Conservation (phyloP, 2,113 vertebrate species). For the Illadopsis cleaveri region DNA sequence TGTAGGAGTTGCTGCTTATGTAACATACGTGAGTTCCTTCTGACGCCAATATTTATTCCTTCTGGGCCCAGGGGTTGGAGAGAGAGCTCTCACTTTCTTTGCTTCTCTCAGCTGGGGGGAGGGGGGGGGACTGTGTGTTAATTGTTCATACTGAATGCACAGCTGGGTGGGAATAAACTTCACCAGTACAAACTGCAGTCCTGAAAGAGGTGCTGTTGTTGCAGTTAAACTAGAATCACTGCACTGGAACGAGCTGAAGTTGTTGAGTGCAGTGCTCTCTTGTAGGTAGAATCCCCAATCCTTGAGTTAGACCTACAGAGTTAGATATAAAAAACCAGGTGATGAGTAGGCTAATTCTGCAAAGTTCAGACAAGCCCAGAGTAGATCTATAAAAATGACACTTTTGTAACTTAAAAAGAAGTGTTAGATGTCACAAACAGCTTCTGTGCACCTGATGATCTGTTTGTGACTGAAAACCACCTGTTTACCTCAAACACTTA, state of each 20-base stretch:
- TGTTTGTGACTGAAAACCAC: neutral
- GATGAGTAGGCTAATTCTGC: neutral
- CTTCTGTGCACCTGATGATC: neutral
- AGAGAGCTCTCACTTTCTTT: neutral
- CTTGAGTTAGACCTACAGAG: neutral
- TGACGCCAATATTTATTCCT: neutral
- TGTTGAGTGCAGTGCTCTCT: neutral
- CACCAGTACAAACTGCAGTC: neutral
- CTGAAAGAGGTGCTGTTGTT: neutral
- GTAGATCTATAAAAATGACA: neutral
- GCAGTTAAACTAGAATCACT: neutral
- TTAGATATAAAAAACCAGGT: neutral
- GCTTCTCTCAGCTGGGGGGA: accelerated
- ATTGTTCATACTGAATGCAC: neutral
- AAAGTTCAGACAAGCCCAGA: neutral
- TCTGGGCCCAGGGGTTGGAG: neutral
- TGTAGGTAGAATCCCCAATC: neutral
- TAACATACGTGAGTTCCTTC: neutral
- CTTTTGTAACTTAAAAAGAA: neutral
- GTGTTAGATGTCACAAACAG: neutral
- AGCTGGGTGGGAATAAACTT: neutral
- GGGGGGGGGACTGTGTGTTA: neutral
- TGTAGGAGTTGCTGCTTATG: neutral
- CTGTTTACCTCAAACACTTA: neutral
- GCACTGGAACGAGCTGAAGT: neutral